Conservation (phyloP, 2,888 invertebrate genomes). For the Caenorhabditis sulstoni region DNA sequence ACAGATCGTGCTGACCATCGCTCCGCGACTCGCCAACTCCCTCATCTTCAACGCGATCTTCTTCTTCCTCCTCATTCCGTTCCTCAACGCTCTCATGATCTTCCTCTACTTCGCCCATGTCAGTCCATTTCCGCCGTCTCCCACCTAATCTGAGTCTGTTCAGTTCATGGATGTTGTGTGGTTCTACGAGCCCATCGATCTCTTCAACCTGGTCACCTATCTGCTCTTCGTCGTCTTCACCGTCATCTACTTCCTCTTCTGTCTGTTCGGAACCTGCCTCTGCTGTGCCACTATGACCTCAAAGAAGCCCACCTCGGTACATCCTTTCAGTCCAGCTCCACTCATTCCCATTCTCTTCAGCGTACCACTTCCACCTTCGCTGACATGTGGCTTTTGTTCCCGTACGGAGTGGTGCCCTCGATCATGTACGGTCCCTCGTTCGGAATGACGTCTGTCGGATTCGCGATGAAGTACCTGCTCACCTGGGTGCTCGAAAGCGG, state of each 20-base stretch:
- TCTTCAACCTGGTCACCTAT: constrained; percentile 66
- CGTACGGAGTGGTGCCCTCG: constrained; percentile 61
- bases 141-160: too few species aligned
- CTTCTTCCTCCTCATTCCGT: constrained; percentile 58
- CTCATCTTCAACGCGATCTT: constrained; percentile 65
- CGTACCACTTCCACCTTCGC: constrained; percentile 57
- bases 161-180: constrained; percentile 64
- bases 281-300: constrained; percentile 58
- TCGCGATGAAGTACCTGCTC: constrained; percentile 61
- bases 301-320: constrained; percentile 47
- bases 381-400: constrained; percentile 69
- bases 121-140: neutral
- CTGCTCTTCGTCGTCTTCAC: constrained; percentile 61
- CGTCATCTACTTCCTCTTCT: constrained; percentile 66
- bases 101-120: constrained; percentile 64
- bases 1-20: constrained; percentile 60
- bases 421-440: constrained; percentile 68
- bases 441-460: constrained; percentile 62
- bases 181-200: constrained; percentile 67
- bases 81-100: constrained; percentile 61
- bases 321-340: neutral
- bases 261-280: constrained; percentile 66
- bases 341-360: too few species aligned
- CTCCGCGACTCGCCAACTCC: constrained; percentile 59
- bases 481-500: constrained; percentile 56